A percentile compares a stretch with the other conserved stretches of the same genome.
Conservation (phyloP, 2,113 vertebrate species). For the Sitta europaea region DNA sequence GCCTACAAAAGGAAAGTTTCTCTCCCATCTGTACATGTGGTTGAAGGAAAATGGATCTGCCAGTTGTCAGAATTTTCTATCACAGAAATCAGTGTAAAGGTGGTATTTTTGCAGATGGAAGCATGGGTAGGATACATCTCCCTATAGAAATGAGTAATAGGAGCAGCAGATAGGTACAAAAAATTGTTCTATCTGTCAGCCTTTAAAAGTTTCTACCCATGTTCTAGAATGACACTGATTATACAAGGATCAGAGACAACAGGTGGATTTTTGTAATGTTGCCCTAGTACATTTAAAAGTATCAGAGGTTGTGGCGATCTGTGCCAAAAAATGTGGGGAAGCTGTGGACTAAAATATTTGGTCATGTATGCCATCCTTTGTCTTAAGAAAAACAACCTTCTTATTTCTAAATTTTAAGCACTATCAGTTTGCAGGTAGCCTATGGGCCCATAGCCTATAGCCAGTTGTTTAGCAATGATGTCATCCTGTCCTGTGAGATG, state of each 20-base stretch:
- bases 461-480: neutral
- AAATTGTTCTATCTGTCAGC: rapidly evolving
- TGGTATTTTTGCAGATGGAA: neutral
- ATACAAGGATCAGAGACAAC: neutral
- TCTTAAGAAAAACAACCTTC: neutral
- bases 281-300: neutral
- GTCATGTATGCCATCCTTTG: neutral
- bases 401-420: neutral
- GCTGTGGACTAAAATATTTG: neutral
- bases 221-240: neutral
- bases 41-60: neutral
- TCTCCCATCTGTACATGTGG: neutral
- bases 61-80: neutral
- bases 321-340: neutral
- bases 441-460: too few species aligned
- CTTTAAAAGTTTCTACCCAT: neutral
- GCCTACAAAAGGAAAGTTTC: neutral
- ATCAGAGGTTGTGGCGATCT: rapidly evolving
- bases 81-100: neutral
- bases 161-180: neutral
- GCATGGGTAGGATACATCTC: neutral
- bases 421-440: neutral
- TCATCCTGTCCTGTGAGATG: neutral
- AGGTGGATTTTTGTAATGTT: neutral
- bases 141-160: neutral